Percentiles rank a stretch among this genome's conserved stretches.
phyloP scores from a whole-genome alignment of 2,113 vertebrate species.

The Kryptolebias marmoratus region DNA sequence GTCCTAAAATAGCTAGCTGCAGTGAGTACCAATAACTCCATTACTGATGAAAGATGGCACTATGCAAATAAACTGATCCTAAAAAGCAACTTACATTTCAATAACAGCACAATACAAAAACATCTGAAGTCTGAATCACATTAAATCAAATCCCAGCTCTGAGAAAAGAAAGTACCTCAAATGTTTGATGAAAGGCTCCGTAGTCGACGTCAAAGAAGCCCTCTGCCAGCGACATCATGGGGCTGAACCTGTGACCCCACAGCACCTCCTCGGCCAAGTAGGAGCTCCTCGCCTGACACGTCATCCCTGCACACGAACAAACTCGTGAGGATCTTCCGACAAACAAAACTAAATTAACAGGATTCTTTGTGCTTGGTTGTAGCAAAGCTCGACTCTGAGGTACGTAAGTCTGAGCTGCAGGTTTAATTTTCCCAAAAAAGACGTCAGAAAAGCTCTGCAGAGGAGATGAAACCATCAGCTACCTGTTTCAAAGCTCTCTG shows the following conservation, averaged over 20 bases:
- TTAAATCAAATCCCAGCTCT: not conserved
- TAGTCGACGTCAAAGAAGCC: conserved; percentile 96
- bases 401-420: not conserved
- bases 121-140: too few relatives aligned
- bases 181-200: conserved; percentile 92
- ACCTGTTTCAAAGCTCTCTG: conserved; percentile 23
- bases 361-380: not conserved
- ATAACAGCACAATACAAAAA: not conserved
- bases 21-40: too few relatives aligned
- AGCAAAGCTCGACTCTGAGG: not conserved
- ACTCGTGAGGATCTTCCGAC: not conserved
- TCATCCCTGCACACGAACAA: conserved; percentile 86
- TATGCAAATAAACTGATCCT: not conserved
- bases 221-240: conserved; percentile 90
- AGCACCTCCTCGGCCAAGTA: conserved; percentile 90
- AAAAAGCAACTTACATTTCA: not conserved
- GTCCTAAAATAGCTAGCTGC: too few relatives aligned
- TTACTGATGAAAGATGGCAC: not conserved
- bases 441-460: not conserved
- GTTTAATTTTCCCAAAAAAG: not conserved
- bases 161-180: conserved; percentile 76
- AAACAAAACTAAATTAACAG: not conserved
- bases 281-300: conserved; percentile 93
- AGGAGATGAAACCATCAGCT: conserved; percentile 14
- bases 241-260: conserved; percentile 95